Evolutionary conservation across 2,797 vertebrate genomes (phyloP).

Genomic region (Miichthys miiuy): DNA sequence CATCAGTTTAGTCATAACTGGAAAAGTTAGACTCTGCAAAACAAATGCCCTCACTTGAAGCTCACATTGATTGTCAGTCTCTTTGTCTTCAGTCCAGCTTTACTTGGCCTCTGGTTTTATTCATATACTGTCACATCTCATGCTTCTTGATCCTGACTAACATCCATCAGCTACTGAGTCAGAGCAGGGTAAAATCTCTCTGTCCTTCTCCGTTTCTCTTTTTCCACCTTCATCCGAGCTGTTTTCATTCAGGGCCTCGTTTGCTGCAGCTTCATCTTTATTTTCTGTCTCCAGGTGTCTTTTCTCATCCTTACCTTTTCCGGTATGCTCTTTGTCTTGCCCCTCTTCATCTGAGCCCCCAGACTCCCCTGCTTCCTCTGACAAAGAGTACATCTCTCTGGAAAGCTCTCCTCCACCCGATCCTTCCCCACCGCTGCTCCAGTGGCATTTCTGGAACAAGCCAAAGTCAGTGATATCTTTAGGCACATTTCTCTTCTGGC

Average conservation of each 20-base stretch:
- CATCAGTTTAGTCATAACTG: constrained; percentile 42
- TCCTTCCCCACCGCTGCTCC: constrained; percentile 63
- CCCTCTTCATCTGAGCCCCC: constrained; percentile 77
- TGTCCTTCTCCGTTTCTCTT: constrained; percentile 45
- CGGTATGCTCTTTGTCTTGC: constrained; percentile 42
- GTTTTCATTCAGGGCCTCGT: constrained; percentile 19
- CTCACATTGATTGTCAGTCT: constrained; percentile 71
- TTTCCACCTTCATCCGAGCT: constrained; percentile 35
- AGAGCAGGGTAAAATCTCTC: constrained; percentile 30
- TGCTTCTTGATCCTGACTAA: constrained; percentile 45
- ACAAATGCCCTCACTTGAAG: constrained; percentile 27
- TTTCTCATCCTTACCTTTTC: constrained; percentile 41
- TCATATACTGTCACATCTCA: constrained; percentile 14
- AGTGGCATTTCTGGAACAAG: constrained; percentile 88
- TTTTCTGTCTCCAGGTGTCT: constrained; percentile 24
- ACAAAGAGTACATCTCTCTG: constrained; percentile 91
- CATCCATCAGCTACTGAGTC: constrained; percentile 44
- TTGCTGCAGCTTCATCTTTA: constrained; percentile 14
- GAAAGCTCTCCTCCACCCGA: constrained; percentile 66
- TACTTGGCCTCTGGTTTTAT: constrained; percentile 11
- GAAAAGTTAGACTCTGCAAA: constrained; percentile 48
- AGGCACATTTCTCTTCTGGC: constrained; percentile 86
- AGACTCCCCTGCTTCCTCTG: constrained; percentile 89
- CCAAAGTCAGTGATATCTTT: constrained; percentile 88
- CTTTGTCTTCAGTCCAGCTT: constrained; percentile 29